These are phyloP conservation scores for Nothura maculosa DNA, from an alignment of 2,797 vertebrate genomes.

Conservation along the genomic window DNA sequence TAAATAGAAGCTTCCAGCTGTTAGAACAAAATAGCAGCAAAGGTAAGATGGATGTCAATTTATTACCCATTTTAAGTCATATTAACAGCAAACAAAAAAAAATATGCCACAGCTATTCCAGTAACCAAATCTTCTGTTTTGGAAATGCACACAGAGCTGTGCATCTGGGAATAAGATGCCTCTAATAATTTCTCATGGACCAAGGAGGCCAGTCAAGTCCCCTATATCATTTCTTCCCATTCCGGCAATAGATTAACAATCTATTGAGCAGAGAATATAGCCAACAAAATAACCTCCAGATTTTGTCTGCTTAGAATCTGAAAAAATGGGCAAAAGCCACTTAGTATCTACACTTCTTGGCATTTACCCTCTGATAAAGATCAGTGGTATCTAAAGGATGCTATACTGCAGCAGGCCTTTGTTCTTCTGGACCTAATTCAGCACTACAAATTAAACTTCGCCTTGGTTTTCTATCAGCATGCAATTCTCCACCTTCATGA, in stretches of 20 bases:
- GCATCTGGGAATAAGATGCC: not conserved
- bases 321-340: not conserved
- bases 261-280: not conserved
- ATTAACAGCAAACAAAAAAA: conserved; percentile 23
- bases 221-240: not conserved
- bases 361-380: not conserved
- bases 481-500: not conserved
- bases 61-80: not conserved
- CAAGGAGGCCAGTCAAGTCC: not conserved
- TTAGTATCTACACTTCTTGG: not conserved
- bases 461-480: not conserved
- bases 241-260: not conserved
- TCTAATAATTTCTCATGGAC: not conserved
- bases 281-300: not conserved
- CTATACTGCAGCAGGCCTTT: not conserved
- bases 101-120: not conserved
- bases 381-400: not conserved
- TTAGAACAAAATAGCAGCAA: conserved; percentile 30
- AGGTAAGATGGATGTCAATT: conserved; percentile 17
- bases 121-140: not conserved
- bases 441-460: not conserved
- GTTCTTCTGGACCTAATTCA: not conserved
- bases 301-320: not conserved
- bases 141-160: not conserved
- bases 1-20: conserved; percentile 57